These are phyloP conservation scores for Oreohelix idahoensis DNA, from an alignment of 1,140 invertebrate species.

Conservation along the genomic window DNA sequence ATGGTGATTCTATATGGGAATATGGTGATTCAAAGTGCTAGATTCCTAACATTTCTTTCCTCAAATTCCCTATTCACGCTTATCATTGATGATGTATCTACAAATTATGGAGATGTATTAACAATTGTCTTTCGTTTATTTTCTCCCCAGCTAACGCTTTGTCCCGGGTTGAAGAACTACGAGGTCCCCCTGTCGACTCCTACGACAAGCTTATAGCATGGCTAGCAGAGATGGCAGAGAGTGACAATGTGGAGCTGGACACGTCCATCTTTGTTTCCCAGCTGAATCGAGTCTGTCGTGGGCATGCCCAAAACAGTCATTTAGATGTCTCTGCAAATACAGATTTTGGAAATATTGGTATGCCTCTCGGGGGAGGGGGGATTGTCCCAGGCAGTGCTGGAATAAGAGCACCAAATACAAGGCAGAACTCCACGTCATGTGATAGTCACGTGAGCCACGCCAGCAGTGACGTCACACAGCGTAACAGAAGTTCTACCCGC, in stretches of 20 bases:
- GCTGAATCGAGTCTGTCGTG: constrained; percentile 44
- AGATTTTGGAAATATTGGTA: background rate
- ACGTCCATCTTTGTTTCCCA: constrained; percentile 52
- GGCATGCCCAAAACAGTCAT: constrained; percentile 23
- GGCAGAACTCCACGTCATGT: constrained; percentile 49
- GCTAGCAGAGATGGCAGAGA: constrained; percentile 57
- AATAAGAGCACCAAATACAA: constrained; percentile 16
- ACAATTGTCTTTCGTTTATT: no score
- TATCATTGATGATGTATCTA: no score
- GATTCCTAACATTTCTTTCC: no score
- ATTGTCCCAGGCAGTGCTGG: background rate
- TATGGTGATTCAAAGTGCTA: no score
- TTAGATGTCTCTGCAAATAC: background rate
- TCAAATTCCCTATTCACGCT: no score
- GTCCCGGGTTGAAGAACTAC: constrained; percentile 47
- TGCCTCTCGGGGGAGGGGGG: background rate
- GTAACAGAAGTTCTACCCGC: background rate
- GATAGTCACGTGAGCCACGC: constrained; percentile 41
- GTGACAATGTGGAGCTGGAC: constrained; percentile 50
- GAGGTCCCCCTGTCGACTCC: constrained; percentile 50
- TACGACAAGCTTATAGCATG: constrained; percentile 61
- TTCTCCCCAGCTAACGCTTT: constrained; percentile 46
- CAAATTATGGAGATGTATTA: no score
- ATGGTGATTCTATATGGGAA: no score
- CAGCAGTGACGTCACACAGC: constrained; percentile 20